Base-by-base conservation (phyloP, 2,113 vertebrate species). In the Glaucomys volans region DNA sequence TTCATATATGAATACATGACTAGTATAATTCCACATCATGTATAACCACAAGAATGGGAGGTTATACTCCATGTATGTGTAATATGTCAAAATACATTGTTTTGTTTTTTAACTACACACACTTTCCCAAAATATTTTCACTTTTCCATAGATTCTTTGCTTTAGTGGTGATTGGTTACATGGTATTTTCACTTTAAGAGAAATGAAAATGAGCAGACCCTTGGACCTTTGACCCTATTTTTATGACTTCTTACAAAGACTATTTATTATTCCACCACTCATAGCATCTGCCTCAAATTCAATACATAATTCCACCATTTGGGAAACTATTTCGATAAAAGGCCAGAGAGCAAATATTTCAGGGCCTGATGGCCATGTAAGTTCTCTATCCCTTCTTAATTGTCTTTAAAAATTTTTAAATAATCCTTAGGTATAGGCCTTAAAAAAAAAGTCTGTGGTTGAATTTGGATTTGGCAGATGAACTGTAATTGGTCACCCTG, bases 321-420 rank as follows among this genome's bases (percentile, higher is more conserved):
- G 50, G 30, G 30, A 82, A 57, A 16, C n/a, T 81, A 83, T 90
- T 95, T 82, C n/a, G 86, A 12, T 62, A 47, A 91, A 89, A 28
- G 50, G 14, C 16, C 17, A 91, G 54, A 72, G 22, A 92, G 44
- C 54, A 88, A 97, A 87, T 95, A 81, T 76, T 97, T 96, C 84
- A 91, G 44, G 10, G 24, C 91, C 32, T 92, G 18, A 50, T 50
- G 30, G 42, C 18, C 13, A 69, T 2, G 37, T 84, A 57, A 59
- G n/a, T 16, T 81, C 40, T 93, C 32, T 74, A 35, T 66, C n/a
- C 44, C 7, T 59, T 50, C 18, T 35, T 28, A 7, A n/a, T 52
- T n/a, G 22, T 47, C 84, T 4, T 83, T 62, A 64, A 92, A 84
- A 95, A 64, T 42, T 28, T 75, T 28, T 75, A 67, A 77, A 93